Evolutionary conservation across 2,888 invertebrate species (phyloP).

Genomic region (Sinhomidia bicolor): DNA sequence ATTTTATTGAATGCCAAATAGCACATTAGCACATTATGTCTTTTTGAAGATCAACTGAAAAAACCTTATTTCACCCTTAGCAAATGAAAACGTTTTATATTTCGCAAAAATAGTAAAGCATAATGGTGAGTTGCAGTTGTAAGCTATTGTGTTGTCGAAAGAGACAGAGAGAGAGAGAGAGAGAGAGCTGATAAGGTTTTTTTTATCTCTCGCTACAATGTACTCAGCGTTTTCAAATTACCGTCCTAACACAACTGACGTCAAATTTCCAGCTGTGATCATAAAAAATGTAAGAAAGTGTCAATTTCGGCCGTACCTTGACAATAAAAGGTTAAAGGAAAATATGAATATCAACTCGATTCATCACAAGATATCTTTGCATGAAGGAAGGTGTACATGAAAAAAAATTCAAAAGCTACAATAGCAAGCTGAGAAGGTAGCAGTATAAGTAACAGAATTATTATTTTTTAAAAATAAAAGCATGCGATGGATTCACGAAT

Average conservation of each 20-base stretch:
- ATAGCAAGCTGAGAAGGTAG: conserved; percentile 16
- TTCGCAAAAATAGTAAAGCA: too few species aligned
- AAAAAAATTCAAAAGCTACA: conserved; percentile 12
- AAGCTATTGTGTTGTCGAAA: too few species aligned
- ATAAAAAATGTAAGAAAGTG: conserved; percentile 65
- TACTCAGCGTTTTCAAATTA: background rate
- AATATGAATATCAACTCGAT: background rate
- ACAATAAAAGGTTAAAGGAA: conserved; percentile 46
- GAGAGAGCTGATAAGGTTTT: too few species aligned
- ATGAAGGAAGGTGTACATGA: background rate
- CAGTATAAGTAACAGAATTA: background rate
- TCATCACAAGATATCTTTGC: background rate
- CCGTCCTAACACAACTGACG: background rate
- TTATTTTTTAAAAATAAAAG: background rate
- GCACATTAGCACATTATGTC: too few species aligned
- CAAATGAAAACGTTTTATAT: too few species aligned
- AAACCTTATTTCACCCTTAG: too few species aligned
- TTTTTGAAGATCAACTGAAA: too few species aligned
- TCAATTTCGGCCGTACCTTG: conserved; percentile 57
- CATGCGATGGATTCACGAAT: conserved; percentile 10
- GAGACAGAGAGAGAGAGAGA: too few species aligned
- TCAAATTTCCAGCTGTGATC: conserved; percentile 62
- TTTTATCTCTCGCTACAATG: background rate
- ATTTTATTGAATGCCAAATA: background rate
- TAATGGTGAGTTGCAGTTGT: too few species aligned